Base-by-base conservation (phyloP, 2,888 invertebrate species). In the Drosophila testacea region DNA sequence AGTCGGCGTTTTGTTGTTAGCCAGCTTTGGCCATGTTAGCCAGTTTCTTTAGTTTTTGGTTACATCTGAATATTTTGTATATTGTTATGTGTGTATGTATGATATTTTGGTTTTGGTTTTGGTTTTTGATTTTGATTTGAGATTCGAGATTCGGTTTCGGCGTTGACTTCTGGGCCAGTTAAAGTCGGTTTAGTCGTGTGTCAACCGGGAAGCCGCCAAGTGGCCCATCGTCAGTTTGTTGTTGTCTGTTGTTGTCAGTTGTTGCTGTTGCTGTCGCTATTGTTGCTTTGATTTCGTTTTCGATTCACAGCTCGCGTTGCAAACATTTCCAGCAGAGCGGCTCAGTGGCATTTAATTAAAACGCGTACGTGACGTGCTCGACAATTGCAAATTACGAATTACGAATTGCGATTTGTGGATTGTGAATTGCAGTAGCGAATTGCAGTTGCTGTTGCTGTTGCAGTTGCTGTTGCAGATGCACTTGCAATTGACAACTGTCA, bases 201-300 rank as follows among this genome's bases (percentile, higher is more conserved):
- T 89, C 90, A 89, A 85, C 90, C 90, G 89, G 85, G 87, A 81
- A 88, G 78, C 91, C 83, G 89, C 77, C 77, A 82, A 86, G 83
- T 87, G 78, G 69, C 69, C 51, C 56, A 61, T 63, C 57, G 68
- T 78, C 54, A 41, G 62, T 56, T 61, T 61, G 41, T 42, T 22
- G 55, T 9, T 32, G 46, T 48, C 16, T 4, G 10, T 36, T 51
- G 44, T 38, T 52, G 9, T 16, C 38, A n/a, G 55, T 39, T 36
- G 30, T 30, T 38, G 38, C 44, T 51, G 11, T 46, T 46, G 47
- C 48, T 57, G n/a, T 57, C 39, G 57, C 30, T 39, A 27, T 60
- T 41, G 57, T 32, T 48, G 69, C 47, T 78, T 78, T 64, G 56
- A 78, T 73, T 75, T 69, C 64, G 48, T 54, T 69, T 74, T 50